Conservation (phyloP, 2,797 vertebrate species). For the Peromyscus eremicus region DNA sequence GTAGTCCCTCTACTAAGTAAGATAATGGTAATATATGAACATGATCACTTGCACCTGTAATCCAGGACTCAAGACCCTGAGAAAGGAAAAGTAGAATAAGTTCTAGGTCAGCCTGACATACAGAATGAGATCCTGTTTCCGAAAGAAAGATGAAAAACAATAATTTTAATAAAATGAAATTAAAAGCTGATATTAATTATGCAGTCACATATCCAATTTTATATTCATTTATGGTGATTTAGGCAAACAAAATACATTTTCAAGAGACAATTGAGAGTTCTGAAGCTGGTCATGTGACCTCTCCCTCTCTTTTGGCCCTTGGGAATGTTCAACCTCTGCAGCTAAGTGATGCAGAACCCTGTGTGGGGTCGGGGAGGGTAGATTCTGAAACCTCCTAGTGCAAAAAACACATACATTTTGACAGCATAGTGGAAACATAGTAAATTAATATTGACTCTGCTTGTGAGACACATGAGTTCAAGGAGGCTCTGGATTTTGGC, state of each 20-base stretch:
- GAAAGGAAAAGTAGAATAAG: not conserved
- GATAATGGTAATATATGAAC: not conserved
- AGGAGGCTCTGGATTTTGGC: not conserved
- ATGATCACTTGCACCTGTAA: not conserved
- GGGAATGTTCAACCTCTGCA: not conserved
- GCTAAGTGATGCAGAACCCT: not conserved
- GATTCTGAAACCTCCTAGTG: not conserved
- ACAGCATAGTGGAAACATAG: not conserved
- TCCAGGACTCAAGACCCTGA: not conserved
- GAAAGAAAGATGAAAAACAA: not conserved
- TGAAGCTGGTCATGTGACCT: not conserved
- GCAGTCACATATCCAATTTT: not conserved
- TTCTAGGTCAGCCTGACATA: too few species aligned
- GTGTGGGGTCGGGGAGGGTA: not conserved
- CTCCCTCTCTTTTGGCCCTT: not conserved
- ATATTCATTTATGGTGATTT: conserved; percentile 8
- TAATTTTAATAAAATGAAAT: not conserved
- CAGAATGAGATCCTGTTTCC: not conserved
- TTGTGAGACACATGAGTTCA: not conserved
- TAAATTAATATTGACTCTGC: not conserved
- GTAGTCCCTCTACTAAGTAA: not conserved
- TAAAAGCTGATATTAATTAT: not conserved
- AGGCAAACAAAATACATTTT: not conserved
- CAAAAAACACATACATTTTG: not conserved
- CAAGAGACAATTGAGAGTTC: not conserved